Evolutionary conservation across 35 echinoderm and acorn worm species (phyloP), one percentile per base, ranked within the genome.

Genomic region (Apostichopus parvimensis): DNA sequence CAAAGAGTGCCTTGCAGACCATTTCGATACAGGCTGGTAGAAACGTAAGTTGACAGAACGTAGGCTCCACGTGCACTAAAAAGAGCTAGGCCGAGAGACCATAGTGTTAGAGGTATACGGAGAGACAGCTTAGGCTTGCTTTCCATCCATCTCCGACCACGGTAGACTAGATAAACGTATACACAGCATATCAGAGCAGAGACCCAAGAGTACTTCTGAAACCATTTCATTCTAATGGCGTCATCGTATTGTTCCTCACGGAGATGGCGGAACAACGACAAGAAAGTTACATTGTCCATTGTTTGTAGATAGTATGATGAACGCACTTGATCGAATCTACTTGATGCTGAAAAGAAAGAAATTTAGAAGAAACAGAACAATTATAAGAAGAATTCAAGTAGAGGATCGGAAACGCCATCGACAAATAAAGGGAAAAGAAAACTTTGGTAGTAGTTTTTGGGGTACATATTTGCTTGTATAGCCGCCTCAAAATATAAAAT

Each of bases 61-160:
- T 55, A 57, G 25, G 89, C 18, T 26, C 89, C 89, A 26, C 68
- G 28, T 18, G 58, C 58, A 91, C 89, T 91, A 72, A 91, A 91
- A 23, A 78, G 4, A 8, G 89, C 70, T 52, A 91, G 71, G 72
- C 68, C 13, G 53, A 77, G 26, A 21, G 68, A 77, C 89, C 89
- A 91, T 21, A 91, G 52, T 26, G 73, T 91, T 58, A 91, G 17
- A 77, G 89, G 89, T 53, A 54, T 26, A 53, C 89, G 68, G 14
- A 91, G 73, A 8, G 54, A 73, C 28, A 91, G 54, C 53, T 22
- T 68, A 20, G 68, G 65, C 11, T 71, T 77, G 71, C 13, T 53
- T 13, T 91, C 54, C 89, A 91, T 91, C n/a, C 28, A 56, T 17
- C 54, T 8, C 17, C 59, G 23, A 55, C 68, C 73, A 17, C 23